phyloP scores from a whole-genome alignment of 64 coral and sea anemone species.

The Orbicella faveolata region DNA sequence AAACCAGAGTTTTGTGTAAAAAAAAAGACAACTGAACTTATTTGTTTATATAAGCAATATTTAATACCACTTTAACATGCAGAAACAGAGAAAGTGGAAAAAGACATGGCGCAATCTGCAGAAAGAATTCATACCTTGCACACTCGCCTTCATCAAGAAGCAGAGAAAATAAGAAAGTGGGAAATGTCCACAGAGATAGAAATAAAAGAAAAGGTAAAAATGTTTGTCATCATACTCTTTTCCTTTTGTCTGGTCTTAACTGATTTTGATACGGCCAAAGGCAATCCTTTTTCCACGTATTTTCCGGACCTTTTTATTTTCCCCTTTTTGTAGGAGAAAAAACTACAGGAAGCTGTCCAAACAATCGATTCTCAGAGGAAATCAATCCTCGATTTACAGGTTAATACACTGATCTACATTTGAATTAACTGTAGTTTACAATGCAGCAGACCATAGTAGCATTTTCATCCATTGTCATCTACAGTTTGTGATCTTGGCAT shows the following conservation, averaged over 20 bases:
- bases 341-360: slow-evolving; percentile 74
- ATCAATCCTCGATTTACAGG: slow-evolving; percentile 98
- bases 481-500: too few relatives aligned
- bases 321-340: slow-evolving; percentile 70
- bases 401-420: not conserved
- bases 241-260: too few relatives aligned
- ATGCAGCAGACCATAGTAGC: too few relatives aligned
- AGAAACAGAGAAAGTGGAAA: slow-evolving; percentile 73
- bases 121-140: slow-evolving; percentile 90
- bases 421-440: too few relatives aligned
- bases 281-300: too few relatives aligned
- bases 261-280: too few relatives aligned
- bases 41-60: not conserved
- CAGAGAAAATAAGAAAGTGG: slow-evolving; percentile 99
- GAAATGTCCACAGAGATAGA: slow-evolving; percentile 96
- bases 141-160: slow-evolving; percentile 92
- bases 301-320: not conserved
- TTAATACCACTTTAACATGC: not conserved
- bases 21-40: not conserved
- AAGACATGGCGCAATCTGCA: slow-evolving; percentile 74
- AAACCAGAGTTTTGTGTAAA: too few relatives aligned
- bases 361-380: slow-evolving; percentile 92
- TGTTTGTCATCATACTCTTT: not conserved
- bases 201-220: slow-evolving; percentile 89
- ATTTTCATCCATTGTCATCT: too few relatives aligned